Base-by-base conservation (phyloP, 2,888 invertebrate genomes). In the Lasius platythorax region DNA sequence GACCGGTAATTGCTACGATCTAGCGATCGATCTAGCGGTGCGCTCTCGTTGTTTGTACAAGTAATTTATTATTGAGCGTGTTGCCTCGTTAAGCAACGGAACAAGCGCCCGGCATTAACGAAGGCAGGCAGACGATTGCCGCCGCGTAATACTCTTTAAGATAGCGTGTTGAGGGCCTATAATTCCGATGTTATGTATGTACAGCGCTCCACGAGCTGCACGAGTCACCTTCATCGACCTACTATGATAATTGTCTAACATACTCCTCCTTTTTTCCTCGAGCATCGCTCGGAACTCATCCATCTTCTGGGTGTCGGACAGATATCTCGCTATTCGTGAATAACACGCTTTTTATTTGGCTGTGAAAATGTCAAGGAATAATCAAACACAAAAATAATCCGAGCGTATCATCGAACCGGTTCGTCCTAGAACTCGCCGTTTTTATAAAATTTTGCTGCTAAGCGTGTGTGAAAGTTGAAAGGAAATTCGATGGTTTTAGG, bases 151-250 rank as follows among this genome's bases (percentile, higher is more conserved):
- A 85, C 84, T 84, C 89, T 87, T 85, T 87, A 91, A 91, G 91
- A 91, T 93, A 89, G 93, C 93, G 92, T 93, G 93, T 85, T 90
- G 83, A 88, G 82, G 76, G 87, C 82, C 92, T 88, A 93, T 93
- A 93, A 93, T 93, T 93, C 90, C 86, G 79, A 83, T 63, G 70
- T 50, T 63, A 66, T 30, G 50, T 79, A 79, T 46, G 79, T 85
- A 86, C 90, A 88, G 81, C 9, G 72, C 76, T 79, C 64, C 68
- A 18, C 58, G 73, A 37, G 74, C 28, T 73, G 75, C 72, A 76
- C 87, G 88, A 92, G 93, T 93, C 93, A 93, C 93, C 93, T 93
- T 93, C 89, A 82, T 89, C 91, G 93, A 93, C 93, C 93, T 88
- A 90, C 90, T 90, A 87, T 87, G 91, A 90, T 91, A 91, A 91